phyloP scores from a whole-genome alignment of 2,888 invertebrate genomes.

The Tetheella fluctuosa region DNA sequence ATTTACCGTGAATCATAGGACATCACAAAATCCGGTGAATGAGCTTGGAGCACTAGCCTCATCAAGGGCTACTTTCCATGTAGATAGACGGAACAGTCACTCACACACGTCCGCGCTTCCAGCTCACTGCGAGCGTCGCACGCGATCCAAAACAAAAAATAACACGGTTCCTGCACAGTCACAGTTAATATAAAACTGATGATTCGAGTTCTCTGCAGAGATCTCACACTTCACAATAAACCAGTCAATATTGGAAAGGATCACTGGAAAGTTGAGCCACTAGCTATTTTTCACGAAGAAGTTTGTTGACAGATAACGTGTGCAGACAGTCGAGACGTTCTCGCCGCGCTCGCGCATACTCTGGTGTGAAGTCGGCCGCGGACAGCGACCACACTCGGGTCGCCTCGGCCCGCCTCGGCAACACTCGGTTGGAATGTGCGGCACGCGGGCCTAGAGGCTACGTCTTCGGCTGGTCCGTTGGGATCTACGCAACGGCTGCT shows the following conservation, averaged over 20 bases:
- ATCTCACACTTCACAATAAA: constrained; percentile 70
- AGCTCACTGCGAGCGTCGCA: constrained; percentile 73
- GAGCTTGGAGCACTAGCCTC: constrained; percentile 50
- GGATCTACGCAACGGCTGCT: constrained; percentile 68
- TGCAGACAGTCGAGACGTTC: constrained; percentile 76
- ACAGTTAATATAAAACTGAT: constrained; percentile 63
- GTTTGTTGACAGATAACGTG: constrained; percentile 81
- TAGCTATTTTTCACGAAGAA: constrained; percentile 72
- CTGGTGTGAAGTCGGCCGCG: constrained; percentile 82
- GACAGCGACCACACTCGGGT: constrained; percentile 56
- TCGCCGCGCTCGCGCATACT: constrained; percentile 82
- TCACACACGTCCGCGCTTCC: constrained; percentile 76
- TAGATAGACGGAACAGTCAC: constrained; percentile 77
- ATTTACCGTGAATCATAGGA: constrained; percentile 74
- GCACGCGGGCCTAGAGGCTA: constrained; percentile 71
- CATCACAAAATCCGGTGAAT: constrained; percentile 69
- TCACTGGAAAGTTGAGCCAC: constrained; percentile 65
- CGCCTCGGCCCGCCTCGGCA: constrained; percentile 62
- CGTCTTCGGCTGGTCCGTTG: constrained; percentile 60
- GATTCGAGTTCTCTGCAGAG: constrained; percentile 58
- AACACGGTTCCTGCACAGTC: constrained; percentile 73
- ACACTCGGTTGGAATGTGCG: constrained; percentile 72
- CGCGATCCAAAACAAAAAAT: constrained; percentile 81
- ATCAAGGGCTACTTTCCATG: constrained; percentile 76
- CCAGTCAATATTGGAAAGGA: constrained; percentile 69